A percentile compares a stretch with the other conserved stretches of the same genome.
These are phyloP conservation scores for Dermolepida albohirtum DNA, from an alignment of 2,888 invertebrate species.

Conservation along the genomic window DNA sequence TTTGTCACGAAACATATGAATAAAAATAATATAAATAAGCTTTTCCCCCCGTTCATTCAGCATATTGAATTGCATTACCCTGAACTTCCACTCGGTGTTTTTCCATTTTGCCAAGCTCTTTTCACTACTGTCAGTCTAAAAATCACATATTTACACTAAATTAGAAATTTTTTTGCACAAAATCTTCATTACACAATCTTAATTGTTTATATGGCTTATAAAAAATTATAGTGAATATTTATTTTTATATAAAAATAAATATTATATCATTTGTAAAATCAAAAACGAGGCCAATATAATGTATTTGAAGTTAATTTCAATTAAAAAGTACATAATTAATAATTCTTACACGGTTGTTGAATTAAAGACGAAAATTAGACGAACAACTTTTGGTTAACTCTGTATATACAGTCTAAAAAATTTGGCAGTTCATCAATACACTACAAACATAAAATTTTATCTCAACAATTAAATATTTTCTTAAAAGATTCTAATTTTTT, in stretches of 20 bases:
- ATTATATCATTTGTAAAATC: too few relatives aligned
- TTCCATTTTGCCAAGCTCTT: conserved; percentile 69
- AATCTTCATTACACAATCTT: too few relatives aligned
- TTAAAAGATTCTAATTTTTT: not conserved
- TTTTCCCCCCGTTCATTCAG: conserved; percentile 49
- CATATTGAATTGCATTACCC: conserved; percentile 67
- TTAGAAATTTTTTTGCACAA: conserved; percentile 6
- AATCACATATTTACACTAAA: conserved; percentile 51
- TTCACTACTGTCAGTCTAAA: conserved; percentile 67
- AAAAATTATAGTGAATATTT: too few relatives aligned
- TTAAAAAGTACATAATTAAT: too few relatives aligned
- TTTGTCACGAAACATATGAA: not conserved
- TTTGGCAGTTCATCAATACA: not conserved
- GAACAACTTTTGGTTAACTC: too few relatives aligned
- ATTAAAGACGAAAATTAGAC: too few relatives aligned
- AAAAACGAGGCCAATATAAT: too few relatives aligned
- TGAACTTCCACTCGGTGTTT: conserved; percentile 76
- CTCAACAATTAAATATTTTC: not conserved
- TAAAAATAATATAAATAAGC: conserved; percentile 32
- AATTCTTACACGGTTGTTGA: too few relatives aligned
- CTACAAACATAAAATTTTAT: not conserved
- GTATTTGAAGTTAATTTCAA: too few relatives aligned
- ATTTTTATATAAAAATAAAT: too few relatives aligned
- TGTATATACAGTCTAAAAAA: not conserved
- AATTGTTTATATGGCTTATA: too few relatives aligned